Evolutionary conservation across 2,888 invertebrate genomes (phyloP).

Genomic region (Tridacna gigas): DNA sequence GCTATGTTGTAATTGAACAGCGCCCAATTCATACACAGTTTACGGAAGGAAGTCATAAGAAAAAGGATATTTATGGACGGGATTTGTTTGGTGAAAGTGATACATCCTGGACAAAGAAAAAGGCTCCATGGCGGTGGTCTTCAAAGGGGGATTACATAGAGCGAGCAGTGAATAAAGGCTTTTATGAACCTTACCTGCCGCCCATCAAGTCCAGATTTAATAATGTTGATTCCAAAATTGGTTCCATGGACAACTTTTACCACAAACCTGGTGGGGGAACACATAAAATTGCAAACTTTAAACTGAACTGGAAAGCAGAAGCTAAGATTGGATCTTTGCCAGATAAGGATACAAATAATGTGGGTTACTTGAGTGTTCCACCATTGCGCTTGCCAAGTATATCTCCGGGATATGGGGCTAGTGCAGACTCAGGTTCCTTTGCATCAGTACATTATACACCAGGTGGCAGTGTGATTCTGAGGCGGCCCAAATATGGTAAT

Average conservation of each 20-base stretch:
- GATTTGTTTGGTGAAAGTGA: constrained; percentile 51
- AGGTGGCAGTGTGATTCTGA: constrained; percentile 59
- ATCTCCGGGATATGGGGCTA: constrained; percentile 71
- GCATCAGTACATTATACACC: constrained; percentile 73
- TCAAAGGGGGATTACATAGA: constrained; percentile 66
- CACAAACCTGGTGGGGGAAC: constrained; percentile 65
- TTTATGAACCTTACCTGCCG: constrained; percentile 68
- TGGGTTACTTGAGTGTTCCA: constrained; percentile 10
- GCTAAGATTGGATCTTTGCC: constrained; percentile 71
- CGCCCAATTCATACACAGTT: constrained; percentile 70
- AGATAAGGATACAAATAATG: constrained; percentile 15
- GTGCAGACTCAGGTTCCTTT: constrained; percentile 66
- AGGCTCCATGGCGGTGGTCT: constrained; percentile 70
- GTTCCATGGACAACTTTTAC: constrained; percentile 63
- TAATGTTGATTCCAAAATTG: constrained; percentile 59
- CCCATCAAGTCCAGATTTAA: constrained; percentile 61
- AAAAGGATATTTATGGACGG: constrained; percentile 29
- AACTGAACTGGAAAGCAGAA: constrained; percentile 71
- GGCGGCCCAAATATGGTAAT: constrained; percentile 43
- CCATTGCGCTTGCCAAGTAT: constrained; percentile 55
- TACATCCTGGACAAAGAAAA: constrained; percentile 59
- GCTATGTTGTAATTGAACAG: constrained; percentile 76
- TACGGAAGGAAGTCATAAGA: constrained; percentile 35
- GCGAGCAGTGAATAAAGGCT: constrained; percentile 61
- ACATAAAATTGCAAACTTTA: constrained; percentile 69